These are phyloP conservation scores for Cryptosula pallasiana DNA, from an alignment of 2,888 invertebrate genomes.

Conservation along the genomic window DNA sequence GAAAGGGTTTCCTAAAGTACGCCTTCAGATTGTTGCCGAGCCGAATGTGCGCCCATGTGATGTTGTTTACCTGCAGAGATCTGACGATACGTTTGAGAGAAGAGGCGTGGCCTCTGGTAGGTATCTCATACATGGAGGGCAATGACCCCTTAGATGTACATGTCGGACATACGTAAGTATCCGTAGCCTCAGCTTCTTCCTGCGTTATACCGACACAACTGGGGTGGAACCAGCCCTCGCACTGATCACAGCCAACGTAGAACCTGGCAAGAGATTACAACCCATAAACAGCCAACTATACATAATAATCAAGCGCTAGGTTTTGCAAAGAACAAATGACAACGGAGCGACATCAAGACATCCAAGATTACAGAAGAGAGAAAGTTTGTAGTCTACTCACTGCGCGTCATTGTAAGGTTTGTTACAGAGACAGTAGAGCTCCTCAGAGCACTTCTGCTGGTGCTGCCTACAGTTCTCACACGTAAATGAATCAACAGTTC, in stretches of 20 bases:
- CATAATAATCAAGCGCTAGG: not conserved
- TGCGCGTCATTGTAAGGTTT: constrained; percentile 96
- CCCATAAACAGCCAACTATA: not conserved
- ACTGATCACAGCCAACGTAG: constrained; percentile 97
- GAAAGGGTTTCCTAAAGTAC: too few relatives aligned
- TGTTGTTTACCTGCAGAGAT: constrained; percentile 73
- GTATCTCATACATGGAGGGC: constrained; percentile 65
- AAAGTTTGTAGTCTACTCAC: constrained; percentile 59
- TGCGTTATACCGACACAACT: constrained; percentile 75
- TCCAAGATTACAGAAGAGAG: too few relatives aligned
- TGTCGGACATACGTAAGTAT: constrained; percentile 92
- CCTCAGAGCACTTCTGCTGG: constrained; percentile 58
- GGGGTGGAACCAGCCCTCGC: constrained; percentile 99
- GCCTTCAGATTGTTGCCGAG: too few relatives aligned
- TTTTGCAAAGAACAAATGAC: too few relatives aligned
- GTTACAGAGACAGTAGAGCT: constrained; percentile 89
- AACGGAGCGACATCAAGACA: too few relatives aligned
- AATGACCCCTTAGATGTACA: constrained; percentile 79
- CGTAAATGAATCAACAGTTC: constrained; percentile 79
- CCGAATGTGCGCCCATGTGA: too few relatives aligned
- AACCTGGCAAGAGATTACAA: constrained; percentile 65
- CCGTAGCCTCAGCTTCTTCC: constrained; percentile 70
- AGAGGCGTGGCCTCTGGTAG: constrained; percentile 53
- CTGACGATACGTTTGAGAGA: constrained; percentile 78
- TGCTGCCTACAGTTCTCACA: constrained; percentile 55